These are phyloP conservation scores for Danio kyathit DNA, from an alignment of 2,797 vertebrate species.

Conservation along the genomic window DNA sequence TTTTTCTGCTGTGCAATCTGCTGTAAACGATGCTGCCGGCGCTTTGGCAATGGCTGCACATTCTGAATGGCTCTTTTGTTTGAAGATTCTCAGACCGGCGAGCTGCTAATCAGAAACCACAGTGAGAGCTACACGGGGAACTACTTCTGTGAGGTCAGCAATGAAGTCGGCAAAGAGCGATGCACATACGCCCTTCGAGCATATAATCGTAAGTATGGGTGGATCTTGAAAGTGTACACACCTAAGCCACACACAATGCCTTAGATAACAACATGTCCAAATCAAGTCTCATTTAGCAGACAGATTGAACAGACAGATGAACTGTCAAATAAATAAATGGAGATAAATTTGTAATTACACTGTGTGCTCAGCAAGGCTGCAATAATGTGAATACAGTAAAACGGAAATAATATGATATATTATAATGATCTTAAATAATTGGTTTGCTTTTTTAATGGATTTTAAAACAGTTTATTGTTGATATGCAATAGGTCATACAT, in stretches of 20 bases:
- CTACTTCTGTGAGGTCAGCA: conserved; percentile 85
- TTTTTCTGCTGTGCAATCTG: conserved; percentile 17
- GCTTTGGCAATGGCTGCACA: conserved; percentile 1
- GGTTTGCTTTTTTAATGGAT: too few species aligned
- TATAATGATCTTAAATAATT: too few species aligned
- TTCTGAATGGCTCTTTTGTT: conserved; percentile 29
- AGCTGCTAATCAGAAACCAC: conserved; percentile 84
- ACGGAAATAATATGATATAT: too few species aligned
- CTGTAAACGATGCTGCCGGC: background rate
- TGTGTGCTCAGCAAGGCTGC: too few species aligned
- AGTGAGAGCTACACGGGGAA: conserved; percentile 77
- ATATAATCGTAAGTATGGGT: conserved; percentile 79
- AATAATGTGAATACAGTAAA: too few species aligned
- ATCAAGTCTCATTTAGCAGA: background rate
- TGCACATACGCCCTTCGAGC: conserved; percentile 80
- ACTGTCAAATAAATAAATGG: background rate
- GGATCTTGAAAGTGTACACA: conserved; percentile 34
- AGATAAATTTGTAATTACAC: too few species aligned
- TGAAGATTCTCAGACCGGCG: conserved; percentile 79
- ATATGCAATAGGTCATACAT: too few species aligned
- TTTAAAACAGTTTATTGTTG: too few species aligned
- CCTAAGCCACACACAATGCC: conserved; percentile 11
- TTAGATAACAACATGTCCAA: conserved; percentile 14
- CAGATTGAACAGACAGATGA: background rate
- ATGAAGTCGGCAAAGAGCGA: conserved; percentile 81